Evolutionary conservation across 2,888 invertebrate species (phyloP).

Genomic region (Pelosia muscerda): DNA sequence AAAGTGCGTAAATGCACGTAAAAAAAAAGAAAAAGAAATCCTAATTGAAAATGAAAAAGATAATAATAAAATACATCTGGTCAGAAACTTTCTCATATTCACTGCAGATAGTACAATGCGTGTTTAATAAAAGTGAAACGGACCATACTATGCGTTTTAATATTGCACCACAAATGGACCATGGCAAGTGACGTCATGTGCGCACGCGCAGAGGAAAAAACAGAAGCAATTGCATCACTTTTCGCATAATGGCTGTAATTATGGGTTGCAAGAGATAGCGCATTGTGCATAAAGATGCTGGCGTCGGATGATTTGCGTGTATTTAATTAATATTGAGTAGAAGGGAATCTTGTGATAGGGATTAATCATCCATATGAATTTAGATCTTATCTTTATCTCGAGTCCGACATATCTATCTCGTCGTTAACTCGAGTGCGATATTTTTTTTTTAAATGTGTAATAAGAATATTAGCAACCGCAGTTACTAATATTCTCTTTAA

Average conservation of each 20-base stretch:
- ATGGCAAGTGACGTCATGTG: constrained; percentile 46
- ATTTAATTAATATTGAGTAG: constrained; percentile 13
- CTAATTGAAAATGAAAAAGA: too few relatives aligned
- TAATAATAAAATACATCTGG: neutral
- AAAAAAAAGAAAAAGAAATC: neutral
- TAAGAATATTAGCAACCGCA: too few relatives aligned
- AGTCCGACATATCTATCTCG: too few relatives aligned
- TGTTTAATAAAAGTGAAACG: constrained; percentile 56
- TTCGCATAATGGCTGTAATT: constrained; percentile 15
- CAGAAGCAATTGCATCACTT: constrained; percentile 45
- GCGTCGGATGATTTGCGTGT: constrained; percentile 14
- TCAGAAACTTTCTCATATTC: constrained; percentile 27
- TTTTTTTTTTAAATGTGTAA: too few relatives aligned
- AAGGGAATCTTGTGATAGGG: neutral
- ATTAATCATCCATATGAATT: neutral
- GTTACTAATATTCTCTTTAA: too few relatives aligned
- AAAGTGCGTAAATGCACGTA: too few relatives aligned
- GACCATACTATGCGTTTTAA: constrained; percentile 48
- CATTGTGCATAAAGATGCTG: constrained; percentile 7
- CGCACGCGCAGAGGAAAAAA: constrained; percentile 40
- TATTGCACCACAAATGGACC: constrained; percentile 36
- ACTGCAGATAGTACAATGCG: constrained; percentile 30
- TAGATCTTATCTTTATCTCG: too few relatives aligned
- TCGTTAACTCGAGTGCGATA: too few relatives aligned
- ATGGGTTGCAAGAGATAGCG: constrained; percentile 3